Percentiles rank a stretch among this genome's conserved stretches.
Conservation (phyloP, 2,113 vertebrate genomes). For the Chaetodon auriga region DNA sequence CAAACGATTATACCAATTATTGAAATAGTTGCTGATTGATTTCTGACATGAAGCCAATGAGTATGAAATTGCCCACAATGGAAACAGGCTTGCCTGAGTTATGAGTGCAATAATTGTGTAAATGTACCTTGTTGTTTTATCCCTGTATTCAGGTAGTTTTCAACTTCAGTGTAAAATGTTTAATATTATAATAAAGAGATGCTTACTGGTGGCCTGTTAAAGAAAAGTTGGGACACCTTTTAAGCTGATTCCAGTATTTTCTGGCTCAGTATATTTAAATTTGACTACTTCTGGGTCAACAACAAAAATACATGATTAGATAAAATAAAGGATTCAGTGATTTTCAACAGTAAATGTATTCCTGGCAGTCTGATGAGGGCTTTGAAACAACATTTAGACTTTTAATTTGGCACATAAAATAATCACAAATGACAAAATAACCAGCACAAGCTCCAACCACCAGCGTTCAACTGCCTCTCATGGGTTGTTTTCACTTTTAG, state of each 20-base stretch:
- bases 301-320: neutral
- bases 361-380: too few species aligned
- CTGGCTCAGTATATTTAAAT: neutral
- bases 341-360: neutral
- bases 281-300: neutral
- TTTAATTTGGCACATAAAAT: neutral
- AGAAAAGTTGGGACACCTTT: neutral
- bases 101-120: neutral
- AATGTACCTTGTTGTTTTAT: neutral
- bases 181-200: neutral
- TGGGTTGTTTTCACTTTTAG: neutral
- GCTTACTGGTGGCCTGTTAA: neutral
- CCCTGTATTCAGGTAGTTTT: neutral
- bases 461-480: neutral
- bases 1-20: neutral
- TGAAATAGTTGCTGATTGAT: neutral
- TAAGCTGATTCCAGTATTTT: neutral
- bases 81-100: neutral
- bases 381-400: neutral
- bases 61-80: neutral
- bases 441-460: neutral
- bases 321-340: neutral
- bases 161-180: neutral
- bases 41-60: neutral
- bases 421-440: neutral